Base-by-base conservation (phyloP, 1,140 invertebrate genomes). In the Choristoneura fumiferana region DNA sequence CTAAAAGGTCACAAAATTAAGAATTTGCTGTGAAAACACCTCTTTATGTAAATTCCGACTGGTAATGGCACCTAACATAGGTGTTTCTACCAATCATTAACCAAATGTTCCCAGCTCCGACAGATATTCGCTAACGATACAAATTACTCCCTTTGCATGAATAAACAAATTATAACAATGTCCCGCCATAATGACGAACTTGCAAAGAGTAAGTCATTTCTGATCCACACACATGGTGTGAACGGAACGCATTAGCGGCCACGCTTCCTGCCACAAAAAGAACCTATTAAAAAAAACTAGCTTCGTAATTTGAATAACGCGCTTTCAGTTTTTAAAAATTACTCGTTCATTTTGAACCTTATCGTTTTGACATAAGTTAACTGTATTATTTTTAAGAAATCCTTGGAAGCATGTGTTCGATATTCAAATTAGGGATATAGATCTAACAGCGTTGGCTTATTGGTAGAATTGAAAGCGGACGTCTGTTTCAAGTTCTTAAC, bases 161-260 rank as follows among this genome's bases (percentile, higher is more conserved):
- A 73, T 75, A 81, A 81, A 83, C 78, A 83, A 71, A 81, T 78
- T 83, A 80, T 76, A 76, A 81, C 76, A 72, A 77, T 76, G 73
- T 65, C 66, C 52, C 13, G 22, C 29, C 61, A 70, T 65, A 70
- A 65, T 63, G 67, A 67, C 54, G 52, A 69, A 73, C 60, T 63
- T 58, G 58, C 60, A 53, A 40, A 45, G 61, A 76, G 67, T 77
- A 78, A 82, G 73, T 77, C 73, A 78, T 81, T 75, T 75, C 66
- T 70, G 70, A 76, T 76, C 73, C 71, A 65, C 73, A 65, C 79
- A 85, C 68, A 81, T 85, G 80, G 80, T 74, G 79, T 73, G 75
- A 81, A 78, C 71, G 60, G 70, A 70, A 69, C 73, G 69, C 76
- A 78, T 81, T 82, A 78, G 71, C 63, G 60, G 57, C 63, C 45